phyloP scores from a whole-genome alignment of 1,140 invertebrate genomes.

The Aporrectodea caliginosa region DNA sequence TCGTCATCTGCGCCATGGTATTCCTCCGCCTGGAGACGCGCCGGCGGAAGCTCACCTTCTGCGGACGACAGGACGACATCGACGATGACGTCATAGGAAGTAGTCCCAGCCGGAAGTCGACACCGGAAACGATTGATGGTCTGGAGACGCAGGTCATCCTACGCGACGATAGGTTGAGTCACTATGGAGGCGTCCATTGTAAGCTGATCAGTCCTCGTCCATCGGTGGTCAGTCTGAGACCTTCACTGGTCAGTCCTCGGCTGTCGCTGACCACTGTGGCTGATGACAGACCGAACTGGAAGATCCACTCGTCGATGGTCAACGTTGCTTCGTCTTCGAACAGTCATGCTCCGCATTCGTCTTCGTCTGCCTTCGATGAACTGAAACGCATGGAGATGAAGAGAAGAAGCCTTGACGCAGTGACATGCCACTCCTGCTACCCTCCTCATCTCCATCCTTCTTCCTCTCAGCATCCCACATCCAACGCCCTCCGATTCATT shows the following conservation, averaged over 20 bases:
- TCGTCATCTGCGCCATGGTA: conserved; percentile 31
- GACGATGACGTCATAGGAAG: background rate
- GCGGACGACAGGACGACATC: conserved; percentile 8
- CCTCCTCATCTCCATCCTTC: too few relatives aligned
- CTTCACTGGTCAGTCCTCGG: background rate
- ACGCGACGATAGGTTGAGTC: background rate
- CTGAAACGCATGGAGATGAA: background rate
- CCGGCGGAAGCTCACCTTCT: conserved; percentile 27
- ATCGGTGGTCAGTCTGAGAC: too few relatives aligned
- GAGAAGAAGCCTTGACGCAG: background rate
- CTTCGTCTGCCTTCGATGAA: background rate
- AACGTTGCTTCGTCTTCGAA: background rate
- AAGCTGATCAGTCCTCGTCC: background rate
- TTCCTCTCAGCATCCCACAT: too few relatives aligned
- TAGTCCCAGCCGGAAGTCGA: background rate
- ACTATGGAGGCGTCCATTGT: background rate
- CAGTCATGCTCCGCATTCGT: too few relatives aligned
- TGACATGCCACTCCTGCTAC: background rate
- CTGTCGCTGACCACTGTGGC: background rate
- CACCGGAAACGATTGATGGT: background rate
- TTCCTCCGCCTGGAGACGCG: conserved; percentile 29
- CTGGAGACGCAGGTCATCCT: background rate
- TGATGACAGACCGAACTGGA: background rate
- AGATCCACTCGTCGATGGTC: background rate
- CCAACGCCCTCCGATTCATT: background rate